These are phyloP conservation scores for Aricia agestis DNA, from an alignment of 1,140 invertebrate genomes.

Conservation along the genomic window DNA sequence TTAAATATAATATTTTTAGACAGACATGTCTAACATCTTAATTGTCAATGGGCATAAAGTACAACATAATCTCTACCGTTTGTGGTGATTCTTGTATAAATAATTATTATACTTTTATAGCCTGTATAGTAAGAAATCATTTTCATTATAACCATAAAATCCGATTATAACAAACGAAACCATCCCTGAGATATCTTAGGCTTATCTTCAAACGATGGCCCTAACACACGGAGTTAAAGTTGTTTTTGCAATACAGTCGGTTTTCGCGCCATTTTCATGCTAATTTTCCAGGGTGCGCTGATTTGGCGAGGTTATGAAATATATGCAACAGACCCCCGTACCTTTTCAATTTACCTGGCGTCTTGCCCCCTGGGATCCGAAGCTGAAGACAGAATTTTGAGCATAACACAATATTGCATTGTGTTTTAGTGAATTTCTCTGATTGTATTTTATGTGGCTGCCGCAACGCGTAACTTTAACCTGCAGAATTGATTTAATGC, in stretches of 20 bases:
- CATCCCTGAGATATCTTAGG: too few species aligned
- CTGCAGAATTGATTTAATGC: not conserved
- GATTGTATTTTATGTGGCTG: not conserved
- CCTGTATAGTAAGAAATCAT: too few species aligned
- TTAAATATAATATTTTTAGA: too few species aligned
- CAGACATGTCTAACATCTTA: too few species aligned
- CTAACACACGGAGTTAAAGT: not conserved
- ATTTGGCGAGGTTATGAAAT: conserved; percentile 51
- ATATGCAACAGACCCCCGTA: conserved; percentile 50
- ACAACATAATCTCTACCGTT: too few species aligned
- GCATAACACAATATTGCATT: conserved; percentile 28
- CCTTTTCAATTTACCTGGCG: conserved; percentile 51
- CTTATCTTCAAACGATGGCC: too few species aligned
- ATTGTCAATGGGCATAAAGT: too few species aligned
- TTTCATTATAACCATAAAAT: too few species aligned
- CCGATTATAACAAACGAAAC: too few species aligned
- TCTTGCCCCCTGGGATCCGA: conserved; percentile 36
- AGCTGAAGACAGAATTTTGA: conserved; percentile 42
- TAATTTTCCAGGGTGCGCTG: conserved; percentile 48
- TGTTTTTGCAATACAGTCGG: conserved; percentile 28
- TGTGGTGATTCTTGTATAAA: too few species aligned
- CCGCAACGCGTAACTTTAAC: not conserved
- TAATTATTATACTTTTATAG: too few species aligned
- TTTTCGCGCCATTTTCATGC: conserved; percentile 50
- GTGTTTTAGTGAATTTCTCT: conserved; percentile 16